Conservation (phyloP, 2,888 invertebrate genomes). For the Alsophila aescularia region DNA sequence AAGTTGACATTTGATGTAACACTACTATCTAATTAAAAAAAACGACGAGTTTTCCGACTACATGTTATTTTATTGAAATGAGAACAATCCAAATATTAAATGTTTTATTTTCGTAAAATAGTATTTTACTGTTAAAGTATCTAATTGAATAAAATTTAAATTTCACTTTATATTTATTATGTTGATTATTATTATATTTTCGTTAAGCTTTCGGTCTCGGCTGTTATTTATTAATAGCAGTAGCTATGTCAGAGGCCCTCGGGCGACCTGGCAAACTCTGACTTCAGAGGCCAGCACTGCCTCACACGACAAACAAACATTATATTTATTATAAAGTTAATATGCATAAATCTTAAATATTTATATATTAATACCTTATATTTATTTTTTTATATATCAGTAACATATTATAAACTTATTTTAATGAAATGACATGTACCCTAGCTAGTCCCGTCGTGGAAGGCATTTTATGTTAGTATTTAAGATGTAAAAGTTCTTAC, state of each 20-base stretch:
- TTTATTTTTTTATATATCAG: no score
- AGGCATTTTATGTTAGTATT: conserved; percentile 75
- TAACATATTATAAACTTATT: conserved; percentile 41
- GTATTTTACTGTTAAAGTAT: conserved; percentile 10
- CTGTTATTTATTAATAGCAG: no score
- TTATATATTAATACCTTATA: background rate
- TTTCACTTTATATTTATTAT: no score
- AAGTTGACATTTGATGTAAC: conserved; percentile 41
- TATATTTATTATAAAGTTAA: no score
- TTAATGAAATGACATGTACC: conserved; percentile 67
- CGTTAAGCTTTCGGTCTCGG: no score
- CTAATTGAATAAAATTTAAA: conserved; percentile 17
- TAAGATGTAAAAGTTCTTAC: conserved; percentile 66
- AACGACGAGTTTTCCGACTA: conserved; percentile 73
- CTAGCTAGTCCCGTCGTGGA: conserved; percentile 78
- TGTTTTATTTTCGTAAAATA: conserved; percentile 13
- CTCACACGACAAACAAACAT: no score
- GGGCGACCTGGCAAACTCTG: no score
- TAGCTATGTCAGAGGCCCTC: no score
- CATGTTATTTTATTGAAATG: conserved; percentile 70
- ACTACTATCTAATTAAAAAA: conserved; percentile 48
- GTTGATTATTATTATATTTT: no score
- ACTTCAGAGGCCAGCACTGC: no score
- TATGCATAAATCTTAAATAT: no score
- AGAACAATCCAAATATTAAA: conserved; percentile 17